phyloP scores from a whole-genome alignment of 2,888 invertebrate genomes.

The Embidobia sp. region DNA sequence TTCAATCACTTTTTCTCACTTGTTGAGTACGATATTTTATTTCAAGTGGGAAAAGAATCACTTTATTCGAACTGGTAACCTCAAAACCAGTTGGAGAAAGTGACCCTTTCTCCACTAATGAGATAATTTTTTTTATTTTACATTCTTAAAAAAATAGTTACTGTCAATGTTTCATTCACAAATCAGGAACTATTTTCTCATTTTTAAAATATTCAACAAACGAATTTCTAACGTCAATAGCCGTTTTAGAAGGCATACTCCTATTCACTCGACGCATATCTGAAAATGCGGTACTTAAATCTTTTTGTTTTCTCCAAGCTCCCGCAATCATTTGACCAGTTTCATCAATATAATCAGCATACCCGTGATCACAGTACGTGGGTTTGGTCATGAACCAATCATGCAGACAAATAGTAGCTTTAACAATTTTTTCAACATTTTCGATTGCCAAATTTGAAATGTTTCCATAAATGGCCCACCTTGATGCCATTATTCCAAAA shows the following conservation, averaged over 20 bases:
- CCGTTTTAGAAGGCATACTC: background rate
- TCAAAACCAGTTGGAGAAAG: too few relatives aligned
- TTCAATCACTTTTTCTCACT: too few relatives aligned
- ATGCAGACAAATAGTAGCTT: slow-evolving; percentile 28
- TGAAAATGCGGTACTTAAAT: background rate
- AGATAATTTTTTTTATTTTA: too few relatives aligned
- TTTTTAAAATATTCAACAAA: slow-evolving; percentile 32
- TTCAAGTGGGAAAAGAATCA: too few relatives aligned
- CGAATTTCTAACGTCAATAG: background rate
- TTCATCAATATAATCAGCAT: slow-evolving; percentile 12
- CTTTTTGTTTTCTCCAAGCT: slow-evolving; percentile 12
- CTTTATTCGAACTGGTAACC: too few relatives aligned
- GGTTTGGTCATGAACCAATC: slow-evolving; percentile 22
- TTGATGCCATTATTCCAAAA: slow-evolving; percentile 24
- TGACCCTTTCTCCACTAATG: too few relatives aligned
- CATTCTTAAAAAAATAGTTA: too few relatives aligned
- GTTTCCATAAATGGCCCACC: slow-evolving; percentile 25
- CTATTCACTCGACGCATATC: slow-evolving; percentile 1
- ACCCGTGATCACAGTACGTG: slow-evolving; percentile 9
- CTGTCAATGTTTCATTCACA: background rate
- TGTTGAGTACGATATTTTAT: too few relatives aligned
- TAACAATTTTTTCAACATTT: slow-evolving; percentile 6
- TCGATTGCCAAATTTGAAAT: background rate
- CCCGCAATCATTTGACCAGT: slow-evolving; percentile 10
- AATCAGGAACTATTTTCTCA: background rate